Conservation (phyloP, 1,140 invertebrate genomes). For the Ooceraea biroi region DNA sequence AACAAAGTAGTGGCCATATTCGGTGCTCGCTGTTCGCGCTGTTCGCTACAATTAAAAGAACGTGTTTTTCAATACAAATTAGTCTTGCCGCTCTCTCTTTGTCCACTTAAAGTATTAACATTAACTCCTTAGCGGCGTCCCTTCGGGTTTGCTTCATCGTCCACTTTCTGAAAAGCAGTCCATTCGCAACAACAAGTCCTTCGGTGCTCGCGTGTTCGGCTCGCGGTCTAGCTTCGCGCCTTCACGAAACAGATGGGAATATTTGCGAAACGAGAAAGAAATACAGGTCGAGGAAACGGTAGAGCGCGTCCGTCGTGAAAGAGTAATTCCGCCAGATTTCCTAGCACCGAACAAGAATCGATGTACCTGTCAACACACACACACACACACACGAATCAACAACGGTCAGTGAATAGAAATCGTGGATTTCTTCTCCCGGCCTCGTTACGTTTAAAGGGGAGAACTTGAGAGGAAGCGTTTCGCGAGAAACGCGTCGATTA, state of each 20-base stretch:
- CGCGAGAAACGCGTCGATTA: constrained; percentile 16
- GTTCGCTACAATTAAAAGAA: constrained; percentile 52
- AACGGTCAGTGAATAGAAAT: constrained; percentile 20
- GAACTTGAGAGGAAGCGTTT: neutral
- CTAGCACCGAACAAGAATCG: constrained; percentile 23
- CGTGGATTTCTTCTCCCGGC: neutral
- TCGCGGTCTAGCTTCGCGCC: neutral
- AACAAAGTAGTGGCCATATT: constrained; percentile 74
- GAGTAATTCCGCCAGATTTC: neutral
- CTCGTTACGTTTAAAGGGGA: neutral
- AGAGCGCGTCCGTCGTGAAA: neutral
- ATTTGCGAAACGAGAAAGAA: neutral
- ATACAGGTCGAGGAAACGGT: neutral
- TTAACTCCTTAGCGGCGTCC: constrained; percentile 58
- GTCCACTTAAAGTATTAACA: constrained; percentile 66
- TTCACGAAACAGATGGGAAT: neutral
- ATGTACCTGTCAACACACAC: constrained; percentile 10
- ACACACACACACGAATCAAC: constrained; percentile 38
- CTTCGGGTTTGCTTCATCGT: constrained; percentile 62
- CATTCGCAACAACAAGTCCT: neutral
- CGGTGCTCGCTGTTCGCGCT: constrained; percentile 69
- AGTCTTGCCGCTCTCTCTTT: constrained; percentile 39
- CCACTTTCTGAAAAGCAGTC: constrained; percentile 20
- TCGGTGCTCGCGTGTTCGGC: constrained; percentile 1
- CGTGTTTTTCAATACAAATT: constrained; percentile 70